A percentile compares a stretch with the other conserved stretches of the same genome.
These are phyloP conservation scores for Proteles cristata DNA, from an alignment of 2,113 vertebrate species.

Conservation along the genomic window DNA sequence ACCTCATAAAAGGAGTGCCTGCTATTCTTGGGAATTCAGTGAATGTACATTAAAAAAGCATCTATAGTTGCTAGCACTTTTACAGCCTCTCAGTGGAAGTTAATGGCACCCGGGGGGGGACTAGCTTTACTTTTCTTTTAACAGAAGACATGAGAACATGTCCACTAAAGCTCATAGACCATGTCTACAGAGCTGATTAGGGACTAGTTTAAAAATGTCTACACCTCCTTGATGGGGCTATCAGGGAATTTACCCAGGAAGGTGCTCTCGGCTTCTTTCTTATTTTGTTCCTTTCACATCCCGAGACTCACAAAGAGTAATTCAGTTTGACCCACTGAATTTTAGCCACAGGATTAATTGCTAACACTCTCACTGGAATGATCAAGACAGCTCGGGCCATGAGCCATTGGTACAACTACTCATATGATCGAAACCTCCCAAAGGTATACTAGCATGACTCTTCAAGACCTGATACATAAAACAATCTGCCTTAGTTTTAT, in stretches of 20 bases:
- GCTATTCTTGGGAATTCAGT: background rate
- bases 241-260: background rate
- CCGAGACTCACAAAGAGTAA: slow-evolving; percentile 10
- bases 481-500: background rate
- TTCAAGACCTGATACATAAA: background rate
- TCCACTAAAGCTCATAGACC: background rate
- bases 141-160: background rate
- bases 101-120: slow-evolving; percentile 17
- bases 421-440: slow-evolving; percentile 39
- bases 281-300: background rate
- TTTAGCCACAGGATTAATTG: slow-evolving; percentile 45
- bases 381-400: background rate
- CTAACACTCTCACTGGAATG: background rate
- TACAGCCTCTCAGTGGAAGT: slow-evolving; percentile 38
- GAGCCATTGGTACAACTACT: background rate
- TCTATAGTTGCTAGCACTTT: background rate
- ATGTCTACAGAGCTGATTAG: background rate
- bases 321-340: slow-evolving; percentile 1
- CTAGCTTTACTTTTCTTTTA: slow-evolving; percentile 55
- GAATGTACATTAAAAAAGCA: background rate
- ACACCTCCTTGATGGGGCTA: background rate
- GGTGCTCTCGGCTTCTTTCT: background rate
- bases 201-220: background rate
- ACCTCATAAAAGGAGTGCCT: background rate
- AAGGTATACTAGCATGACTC: background rate